Conservation (phyloP, 2,113 vertebrate genomes). For the Hystrix cristata region DNA sequence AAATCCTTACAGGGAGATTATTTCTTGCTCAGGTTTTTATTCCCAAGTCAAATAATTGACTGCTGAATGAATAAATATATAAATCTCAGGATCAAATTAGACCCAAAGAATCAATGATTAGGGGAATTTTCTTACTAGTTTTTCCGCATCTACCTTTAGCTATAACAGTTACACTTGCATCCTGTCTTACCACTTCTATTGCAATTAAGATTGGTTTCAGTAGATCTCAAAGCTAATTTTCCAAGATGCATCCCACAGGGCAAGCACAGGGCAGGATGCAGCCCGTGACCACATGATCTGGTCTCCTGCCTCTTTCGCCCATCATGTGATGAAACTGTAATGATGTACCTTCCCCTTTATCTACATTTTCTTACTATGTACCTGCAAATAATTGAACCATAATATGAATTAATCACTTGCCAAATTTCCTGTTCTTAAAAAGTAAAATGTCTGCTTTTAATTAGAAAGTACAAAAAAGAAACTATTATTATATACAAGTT, state of each 20-base stretch:
- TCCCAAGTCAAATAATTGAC: background rate
- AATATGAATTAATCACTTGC: conserved; percentile 67
- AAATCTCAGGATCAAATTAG: background rate
- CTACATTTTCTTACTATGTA: conserved; percentile 66
- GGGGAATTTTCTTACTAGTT: background rate
- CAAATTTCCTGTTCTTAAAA: conserved; percentile 76
- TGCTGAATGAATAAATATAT: background rate
- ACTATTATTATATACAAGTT: conserved; percentile 16
- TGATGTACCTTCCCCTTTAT: background rate
- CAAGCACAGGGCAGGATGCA: background rate
- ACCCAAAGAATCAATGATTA: background rate
- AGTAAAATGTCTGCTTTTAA: conserved; percentile 73
- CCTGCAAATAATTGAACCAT: conserved; percentile 58
- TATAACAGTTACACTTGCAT: background rate
- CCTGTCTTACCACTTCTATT: background rate
- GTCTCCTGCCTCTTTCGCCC: background rate
- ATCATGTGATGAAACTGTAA: background rate
- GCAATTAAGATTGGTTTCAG: background rate
- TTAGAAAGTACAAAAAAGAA: conserved; percentile 77
- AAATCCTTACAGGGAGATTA: background rate
- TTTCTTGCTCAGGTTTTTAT: background rate
- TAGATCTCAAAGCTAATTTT: background rate
- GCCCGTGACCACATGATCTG: background rate
- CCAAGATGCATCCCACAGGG: background rate
- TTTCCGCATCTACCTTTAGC: background rate